Percentiles rank a stretch among this genome's conserved stretches.
These are phyloP conservation scores for Tridacna crocea DNA, from an alignment of 2,888 invertebrate species.

Conservation along the genomic window DNA sequence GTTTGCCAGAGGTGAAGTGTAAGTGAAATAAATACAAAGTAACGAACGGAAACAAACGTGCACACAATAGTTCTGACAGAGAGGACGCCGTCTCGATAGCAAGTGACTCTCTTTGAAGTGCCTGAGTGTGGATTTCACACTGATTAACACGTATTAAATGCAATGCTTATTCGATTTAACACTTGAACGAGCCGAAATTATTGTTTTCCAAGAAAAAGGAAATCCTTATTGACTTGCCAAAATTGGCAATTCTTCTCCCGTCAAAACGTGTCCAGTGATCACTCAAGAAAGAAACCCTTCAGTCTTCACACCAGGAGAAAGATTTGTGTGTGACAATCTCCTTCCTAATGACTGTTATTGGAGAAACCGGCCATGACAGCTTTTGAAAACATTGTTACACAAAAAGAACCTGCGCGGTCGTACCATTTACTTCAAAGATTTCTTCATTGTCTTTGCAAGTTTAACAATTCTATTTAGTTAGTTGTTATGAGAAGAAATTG, in stretches of 20 bases:
- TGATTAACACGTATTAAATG: slow-evolving; percentile 61
- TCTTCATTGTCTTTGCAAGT: too few species aligned
- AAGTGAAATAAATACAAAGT: slow-evolving; percentile 7
- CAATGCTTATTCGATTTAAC: slow-evolving; percentile 66
- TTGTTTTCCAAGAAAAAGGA: slow-evolving; percentile 56
- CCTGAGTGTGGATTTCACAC: slow-evolving; percentile 49
- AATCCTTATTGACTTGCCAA: slow-evolving; percentile 60
- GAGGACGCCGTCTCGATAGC: too few species aligned
- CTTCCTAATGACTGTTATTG: too few species aligned
- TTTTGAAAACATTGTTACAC: too few species aligned
- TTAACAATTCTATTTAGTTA: too few species aligned
- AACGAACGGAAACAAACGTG: neutral
- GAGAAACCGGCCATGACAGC: too few species aligned
- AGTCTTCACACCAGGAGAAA: too few species aligned
- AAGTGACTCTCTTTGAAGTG: slow-evolving; percentile 8
- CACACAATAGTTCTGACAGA: neutral
- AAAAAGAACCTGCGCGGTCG: too few species aligned
- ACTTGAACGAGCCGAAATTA: slow-evolving; percentile 55
- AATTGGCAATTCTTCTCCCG: slow-evolving; percentile 56
- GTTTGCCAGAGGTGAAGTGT: neutral
- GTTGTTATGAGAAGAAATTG: too few species aligned
- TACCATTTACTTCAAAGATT: too few species aligned
- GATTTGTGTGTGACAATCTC: too few species aligned
- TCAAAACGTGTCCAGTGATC: slow-evolving; percentile 32
- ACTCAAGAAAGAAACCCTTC: neutral